Base-by-base conservation (phyloP, 2,888 invertebrate genomes). In the Abrostola tripartita region DNA sequence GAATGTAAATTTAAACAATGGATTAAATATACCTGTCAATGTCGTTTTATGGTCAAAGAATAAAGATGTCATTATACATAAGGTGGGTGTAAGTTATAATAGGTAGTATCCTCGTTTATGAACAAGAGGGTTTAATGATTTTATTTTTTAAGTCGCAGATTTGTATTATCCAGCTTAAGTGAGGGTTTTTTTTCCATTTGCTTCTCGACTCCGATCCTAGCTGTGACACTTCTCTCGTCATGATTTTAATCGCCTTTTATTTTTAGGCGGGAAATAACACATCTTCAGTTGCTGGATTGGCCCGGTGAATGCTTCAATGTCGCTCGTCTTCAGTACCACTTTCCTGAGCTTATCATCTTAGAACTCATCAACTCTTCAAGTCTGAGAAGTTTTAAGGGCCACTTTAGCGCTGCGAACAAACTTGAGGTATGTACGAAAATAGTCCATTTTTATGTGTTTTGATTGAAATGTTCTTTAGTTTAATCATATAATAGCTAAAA, bases 261-360 rank as follows among this genome's bases (percentile, higher is more conserved):
- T 81, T 78, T 7, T 80, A 93, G 93, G 57, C 68, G 73, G 36
- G 85, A 90, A 36, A 89, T 93, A 76, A 83, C 76, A 24, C 81
- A 89, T 59, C 74, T 94, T 9, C 82, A 79, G 53, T 54, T 94
- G 35, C 65, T 86, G 61, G 85, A 89, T 36, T 94, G 94, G 92
- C 89, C 92, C 0, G 92, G 92, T 0, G 75, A 84, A 36, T 94
- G 94, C 73, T 79, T 94, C 63, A 88, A 92, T 68, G 71, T 92
- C 5, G 87, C 80, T 1, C 81, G 83, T 0, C 81, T 94, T n/a
- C 88, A 91, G 68, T 80, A 85, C 50, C 85, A 88, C 74, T 94
- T 91, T 60, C 94, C 94, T 0, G 85, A 83, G 37, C 81, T 94
- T 1, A 71, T 74, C 1, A 65, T 71, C 11, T 74, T 94, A 55